phyloP scores from a whole-genome alignment of 1,140 invertebrate genomes.

The Homalodisca vitripennis region DNA sequence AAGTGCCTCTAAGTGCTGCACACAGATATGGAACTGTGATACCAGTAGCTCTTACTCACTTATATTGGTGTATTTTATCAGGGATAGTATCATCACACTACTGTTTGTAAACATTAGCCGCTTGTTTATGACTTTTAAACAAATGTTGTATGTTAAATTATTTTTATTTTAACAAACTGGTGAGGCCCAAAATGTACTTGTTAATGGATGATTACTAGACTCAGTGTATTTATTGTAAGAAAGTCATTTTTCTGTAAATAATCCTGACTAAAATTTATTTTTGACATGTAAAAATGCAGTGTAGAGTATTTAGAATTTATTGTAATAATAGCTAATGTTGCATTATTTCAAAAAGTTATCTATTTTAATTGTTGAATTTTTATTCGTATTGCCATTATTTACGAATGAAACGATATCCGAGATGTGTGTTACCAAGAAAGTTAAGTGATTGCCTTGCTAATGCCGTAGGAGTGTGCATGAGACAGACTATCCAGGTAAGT shows the following conservation, averaged over 20 bases:
- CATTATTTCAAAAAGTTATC: slow-evolving; percentile 20
- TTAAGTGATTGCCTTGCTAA: slow-evolving; percentile 6
- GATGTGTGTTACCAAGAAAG: slow-evolving; percentile 13
- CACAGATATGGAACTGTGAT: slow-evolving; percentile 25
- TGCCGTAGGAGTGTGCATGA: slow-evolving; percentile 16
- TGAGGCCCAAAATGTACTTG: background rate
- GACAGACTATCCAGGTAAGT: slow-evolving; percentile 18
- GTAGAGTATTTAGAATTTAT: slow-evolving; percentile 22
- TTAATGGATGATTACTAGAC: slow-evolving; percentile 23
- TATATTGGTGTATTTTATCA: slow-evolving; percentile 26
- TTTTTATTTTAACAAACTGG: slow-evolving; percentile 8
- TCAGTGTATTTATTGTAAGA: slow-evolving; percentile 29
- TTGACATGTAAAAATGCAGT: slow-evolving; percentile 29
- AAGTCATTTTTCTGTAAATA: slow-evolving; percentile 30
- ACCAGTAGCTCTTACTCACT: slow-evolving; percentile 12
- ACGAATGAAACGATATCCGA: background rate
- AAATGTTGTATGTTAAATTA: slow-evolving; percentile 15
- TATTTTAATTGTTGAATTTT: slow-evolving; percentile 21
- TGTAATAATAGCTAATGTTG: slow-evolving; percentile 17
- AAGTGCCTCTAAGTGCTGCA: slow-evolving; percentile 22
- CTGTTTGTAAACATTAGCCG: slow-evolving; percentile 18
- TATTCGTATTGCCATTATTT: slow-evolving; percentile 12
- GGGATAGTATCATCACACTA: slow-evolving; percentile 31
- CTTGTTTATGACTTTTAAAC: slow-evolving; percentile 13
- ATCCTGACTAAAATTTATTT: slow-evolving; percentile 30